These are phyloP conservation scores for Adrianichthys oophorus DNA, from an alignment of 2,797 vertebrate species.

Conservation along the genomic window DNA sequence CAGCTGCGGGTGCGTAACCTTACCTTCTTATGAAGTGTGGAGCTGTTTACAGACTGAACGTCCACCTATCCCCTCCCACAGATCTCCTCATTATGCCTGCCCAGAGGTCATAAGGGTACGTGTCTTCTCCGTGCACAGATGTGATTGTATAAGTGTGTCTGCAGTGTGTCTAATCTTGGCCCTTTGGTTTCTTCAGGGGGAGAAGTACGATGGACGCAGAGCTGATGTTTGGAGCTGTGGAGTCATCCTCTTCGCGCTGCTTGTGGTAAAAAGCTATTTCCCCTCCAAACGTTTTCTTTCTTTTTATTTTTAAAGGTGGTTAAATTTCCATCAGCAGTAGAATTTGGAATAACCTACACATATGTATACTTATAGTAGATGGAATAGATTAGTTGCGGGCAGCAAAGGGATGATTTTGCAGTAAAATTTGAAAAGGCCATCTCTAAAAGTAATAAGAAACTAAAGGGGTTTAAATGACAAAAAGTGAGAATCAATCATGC, in stretches of 20 bases:
- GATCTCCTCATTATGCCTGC: constrained; percentile 97
- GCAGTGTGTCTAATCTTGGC: background rate
- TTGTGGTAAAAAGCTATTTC: constrained; percentile 80
- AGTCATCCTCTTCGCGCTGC: constrained; percentile 91
- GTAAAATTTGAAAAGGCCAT: too few relatives aligned
- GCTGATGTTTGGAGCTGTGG: constrained; percentile 95
- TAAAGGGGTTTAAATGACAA: too few relatives aligned
- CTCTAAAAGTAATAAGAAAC: too few relatives aligned
- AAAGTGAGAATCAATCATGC: too few relatives aligned
- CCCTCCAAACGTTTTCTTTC: background rate
- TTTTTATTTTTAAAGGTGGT: background rate
- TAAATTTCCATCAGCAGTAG: too few relatives aligned
- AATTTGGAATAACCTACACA: too few relatives aligned
- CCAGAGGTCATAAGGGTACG: constrained; percentile 98
- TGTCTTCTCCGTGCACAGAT: constrained; percentile 6
- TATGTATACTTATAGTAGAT: too few relatives aligned
- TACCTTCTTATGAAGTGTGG: too few relatives aligned
- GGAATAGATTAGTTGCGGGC: too few relatives aligned
- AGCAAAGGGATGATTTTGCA: too few relatives aligned
- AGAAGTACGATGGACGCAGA: constrained; percentile 90
- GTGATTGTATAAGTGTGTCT: constrained; percentile 4
- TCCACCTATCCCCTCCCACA: constrained; percentile 47
- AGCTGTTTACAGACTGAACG: background rate
- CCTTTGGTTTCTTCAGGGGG: constrained; percentile 74
- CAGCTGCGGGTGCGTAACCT: constrained; percentile 76